phyloP scores from a whole-genome alignment of 2,888 invertebrate genomes.

The Hylaea fasciaria region DNA sequence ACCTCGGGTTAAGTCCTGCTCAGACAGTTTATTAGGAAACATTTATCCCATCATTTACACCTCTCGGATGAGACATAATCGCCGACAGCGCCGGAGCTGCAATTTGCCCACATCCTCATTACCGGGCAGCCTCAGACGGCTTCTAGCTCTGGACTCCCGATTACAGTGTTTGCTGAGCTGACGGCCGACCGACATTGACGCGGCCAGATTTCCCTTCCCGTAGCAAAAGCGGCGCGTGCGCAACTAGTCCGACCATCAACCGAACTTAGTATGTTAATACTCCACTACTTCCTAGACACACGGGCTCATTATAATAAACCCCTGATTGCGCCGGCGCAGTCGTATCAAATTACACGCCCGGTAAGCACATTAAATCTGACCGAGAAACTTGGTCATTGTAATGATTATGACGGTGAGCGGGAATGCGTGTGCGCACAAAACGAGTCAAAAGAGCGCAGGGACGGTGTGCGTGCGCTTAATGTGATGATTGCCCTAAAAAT shows the following conservation, averaged over 20 bases:
- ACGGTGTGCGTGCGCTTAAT: conserved; percentile 40
- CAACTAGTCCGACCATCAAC: conserved; percentile 48
- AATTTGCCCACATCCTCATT: conserved; percentile 48
- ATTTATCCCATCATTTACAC: conserved; percentile 34
- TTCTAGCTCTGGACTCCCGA: conserved; percentile 39
- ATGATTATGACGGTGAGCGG: conserved; percentile 29
- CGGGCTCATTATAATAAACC: conserved; percentile 34
- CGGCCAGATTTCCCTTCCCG: conserved; percentile 47
- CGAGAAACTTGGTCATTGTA: conserved; percentile 37
- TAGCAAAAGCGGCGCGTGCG: conserved; percentile 56
- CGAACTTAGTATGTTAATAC: conserved; percentile 49
- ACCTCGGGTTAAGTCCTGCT: conserved; percentile 15
- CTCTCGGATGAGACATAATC: conserved; percentile 30
- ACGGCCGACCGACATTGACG: conserved; percentile 34
- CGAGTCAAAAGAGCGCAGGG: conserved; percentile 23
- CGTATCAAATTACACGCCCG: conserved; percentile 36
- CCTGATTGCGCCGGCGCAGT: conserved; percentile 26
- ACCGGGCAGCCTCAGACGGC: conserved; percentile 42
- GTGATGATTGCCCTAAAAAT: conserved; percentile 43
- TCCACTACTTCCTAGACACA: conserved; percentile 44
- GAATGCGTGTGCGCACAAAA: conserved; percentile 33
- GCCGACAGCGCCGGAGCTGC: conserved; percentile 27
- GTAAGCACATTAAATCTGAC: conserved; percentile 34
- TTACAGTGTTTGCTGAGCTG: conserved; percentile 53
- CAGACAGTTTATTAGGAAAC: conserved; percentile 33